Evolutionary conservation across 2,888 invertebrate genomes (phyloP), one percentile per base, ranked within the genome.

Genomic region (Diaprepes abbreviatus): DNA sequence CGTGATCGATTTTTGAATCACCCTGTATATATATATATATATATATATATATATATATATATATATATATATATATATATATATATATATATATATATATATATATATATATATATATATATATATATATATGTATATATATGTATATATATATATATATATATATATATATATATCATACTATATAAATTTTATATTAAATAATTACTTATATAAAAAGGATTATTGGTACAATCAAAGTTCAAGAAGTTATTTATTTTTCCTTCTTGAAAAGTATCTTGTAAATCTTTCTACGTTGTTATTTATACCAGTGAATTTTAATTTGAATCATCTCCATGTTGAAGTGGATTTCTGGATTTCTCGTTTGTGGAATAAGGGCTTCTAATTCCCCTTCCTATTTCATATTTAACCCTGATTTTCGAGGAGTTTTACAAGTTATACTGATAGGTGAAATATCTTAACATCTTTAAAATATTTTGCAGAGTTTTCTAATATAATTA

Each of bases 281-380:
- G 40, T 12, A 31, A 55, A 58, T 50, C 31, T 28, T 48, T 59
- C 54, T 40, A 28, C 59, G 48, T 38, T 50, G 50, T 59, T 38
- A 40, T 59, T 59, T 66, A 66, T 43, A 67, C 31, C 35, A 60
- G 60, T 60, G 54, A 60, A 52, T 67, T 60, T 67, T 67, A 60
- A 67, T 67, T 67, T 60, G 66, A 60, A 67, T 67, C 60, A 67
- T 59, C 54, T 38, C 59, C 59, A 60, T 60, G 35, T 52, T 35
- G 43, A 60, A 60, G 66, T 50, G 16, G 28, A 50, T 50, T 50
- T 50, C 60, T 50, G 16, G 14, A 50, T 50, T 50, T 50, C 54
- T 45, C 59, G 52, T 67, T 67, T 67, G 50, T 38, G 60, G 35
- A 58, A 43, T 60, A 67, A 67, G 45, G 31, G 54, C 35, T 43